These are phyloP conservation scores for Lasiurus cinereus DNA, from an alignment of 2,113 vertebrate species.

Conservation along the genomic window DNA sequence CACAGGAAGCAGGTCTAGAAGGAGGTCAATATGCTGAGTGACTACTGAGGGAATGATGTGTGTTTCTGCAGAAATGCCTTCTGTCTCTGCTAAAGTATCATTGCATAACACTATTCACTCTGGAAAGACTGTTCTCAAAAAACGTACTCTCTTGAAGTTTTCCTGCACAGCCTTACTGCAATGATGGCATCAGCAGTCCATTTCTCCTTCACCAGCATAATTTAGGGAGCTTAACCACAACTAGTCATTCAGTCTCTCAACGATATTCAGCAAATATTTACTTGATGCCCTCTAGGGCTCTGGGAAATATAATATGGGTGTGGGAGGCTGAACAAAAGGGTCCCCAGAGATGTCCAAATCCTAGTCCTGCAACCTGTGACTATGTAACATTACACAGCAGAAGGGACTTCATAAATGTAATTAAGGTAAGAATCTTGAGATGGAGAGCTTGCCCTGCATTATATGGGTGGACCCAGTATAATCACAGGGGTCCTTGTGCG, in stretches of 20 bases:
- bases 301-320: neutral
- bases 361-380: neutral
- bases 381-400: neutral
- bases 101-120: neutral
- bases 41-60: neutral
- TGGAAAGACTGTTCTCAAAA: neutral
- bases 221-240: conserved; percentile 2
- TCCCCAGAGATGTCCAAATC: neutral
- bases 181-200: neutral
- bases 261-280: conserved; percentile 1
- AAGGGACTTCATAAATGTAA: neutral
- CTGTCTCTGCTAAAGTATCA: neutral
- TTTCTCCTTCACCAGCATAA: neutral
- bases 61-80: neutral
- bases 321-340: neutral
- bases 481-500: neutral
- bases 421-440: no score
- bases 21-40: neutral
- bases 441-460: no score
- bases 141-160: neutral
- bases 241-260: neutral
- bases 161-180: neutral
- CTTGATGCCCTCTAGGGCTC: neutral
- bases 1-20: conserved; percentile 21
- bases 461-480: no score